Evolutionary conservation across 30 jellyfish, hydroid and myxozoan genomes (phyloP).

Genomic region (Cassiopea xamachana): DNA sequence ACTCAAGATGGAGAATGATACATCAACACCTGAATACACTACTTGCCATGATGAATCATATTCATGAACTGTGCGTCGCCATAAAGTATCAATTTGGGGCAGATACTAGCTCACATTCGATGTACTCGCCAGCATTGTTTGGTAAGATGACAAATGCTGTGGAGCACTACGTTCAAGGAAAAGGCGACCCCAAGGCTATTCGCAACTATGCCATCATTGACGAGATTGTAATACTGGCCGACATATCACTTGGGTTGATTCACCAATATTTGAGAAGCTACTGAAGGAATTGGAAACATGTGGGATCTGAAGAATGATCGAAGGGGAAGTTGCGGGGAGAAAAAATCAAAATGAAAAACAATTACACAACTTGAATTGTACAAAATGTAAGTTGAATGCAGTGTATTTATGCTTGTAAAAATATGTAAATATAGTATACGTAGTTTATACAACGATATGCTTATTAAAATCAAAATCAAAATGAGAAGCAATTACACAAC

Average conservation of each 20-base stretch:
- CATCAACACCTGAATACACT: background rate
- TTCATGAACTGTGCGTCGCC: background rate
- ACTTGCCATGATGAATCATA: background rate
- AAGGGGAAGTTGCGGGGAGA: too few relatives aligned
- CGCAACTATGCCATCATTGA: constrained; percentile 19
- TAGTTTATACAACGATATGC: too few relatives aligned
- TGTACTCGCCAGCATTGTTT: background rate
- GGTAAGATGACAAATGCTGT: constrained; percentile 1
- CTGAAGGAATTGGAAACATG: too few relatives aligned
- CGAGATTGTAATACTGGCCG: constrained; percentile 1
- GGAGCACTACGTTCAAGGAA: background rate
- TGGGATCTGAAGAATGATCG: too few relatives aligned
- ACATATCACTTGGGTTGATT: background rate
- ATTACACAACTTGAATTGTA: too few relatives aligned
- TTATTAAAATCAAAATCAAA: too few relatives aligned
- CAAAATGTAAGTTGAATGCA: too few relatives aligned
- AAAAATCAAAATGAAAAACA: too few relatives aligned
- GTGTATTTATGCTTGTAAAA: too few relatives aligned
- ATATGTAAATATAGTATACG: too few relatives aligned
- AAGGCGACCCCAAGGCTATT: background rate
- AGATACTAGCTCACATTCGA: background rate
- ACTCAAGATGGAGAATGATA: background rate
- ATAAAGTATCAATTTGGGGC: background rate
- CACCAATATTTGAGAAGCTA: background rate
- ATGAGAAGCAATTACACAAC: too few relatives aligned